Evolutionary conservation across 2,797 vertebrate genomes (phyloP).

Genomic region (Pempheris klunzingeri): DNA sequence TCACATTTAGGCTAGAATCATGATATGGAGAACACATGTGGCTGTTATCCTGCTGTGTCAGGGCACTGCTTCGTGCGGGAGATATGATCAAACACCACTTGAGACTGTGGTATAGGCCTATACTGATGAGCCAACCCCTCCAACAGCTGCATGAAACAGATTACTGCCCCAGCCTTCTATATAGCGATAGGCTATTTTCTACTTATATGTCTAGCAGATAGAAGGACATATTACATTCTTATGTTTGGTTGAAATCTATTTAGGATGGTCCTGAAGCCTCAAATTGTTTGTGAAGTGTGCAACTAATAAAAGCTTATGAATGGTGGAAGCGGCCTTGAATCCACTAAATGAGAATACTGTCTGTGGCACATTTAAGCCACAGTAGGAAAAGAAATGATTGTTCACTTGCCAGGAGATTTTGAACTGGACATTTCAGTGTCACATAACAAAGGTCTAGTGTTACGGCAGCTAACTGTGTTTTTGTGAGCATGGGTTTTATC

Average conservation of each 20-base stretch:
- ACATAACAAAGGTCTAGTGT: constrained; percentile 82
- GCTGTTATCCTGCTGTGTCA: constrained; percentile 68
- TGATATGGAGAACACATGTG: constrained; percentile 86
- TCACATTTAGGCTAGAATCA: constrained; percentile 78
- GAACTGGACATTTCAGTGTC: constrained; percentile 72
- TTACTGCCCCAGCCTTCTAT: constrained; percentile 29
- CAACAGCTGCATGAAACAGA: constrained; percentile 58
- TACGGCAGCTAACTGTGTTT: constrained; percentile 66
- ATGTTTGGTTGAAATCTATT: constrained; percentile 44
- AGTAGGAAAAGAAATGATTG: constrained; percentile 69
- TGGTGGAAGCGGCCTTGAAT: constrained; percentile 54
- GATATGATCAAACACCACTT: constrained; percentile 76
- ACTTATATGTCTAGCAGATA: constrained; percentile 37
- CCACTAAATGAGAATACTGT: constrained; percentile 61
- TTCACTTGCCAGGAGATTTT: constrained; percentile 83
- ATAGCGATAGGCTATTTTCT: constrained; percentile 39
- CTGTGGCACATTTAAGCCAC: constrained; percentile 80
- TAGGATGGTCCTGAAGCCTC: constrained; percentile 57
- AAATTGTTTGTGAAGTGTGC: constrained; percentile 70
- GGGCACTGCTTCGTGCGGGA: constrained; percentile 58
- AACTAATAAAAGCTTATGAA: constrained; percentile 54
- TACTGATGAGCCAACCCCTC: constrained; percentile 49
- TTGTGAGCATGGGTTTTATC: constrained; percentile 61
- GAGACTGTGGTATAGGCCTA: constrained; percentile 48
- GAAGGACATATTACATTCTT: constrained; percentile 42